Evolutionary conservation across 2,797 vertebrate genomes (phyloP).

Genomic region (Taeniopygia guttata): DNA sequence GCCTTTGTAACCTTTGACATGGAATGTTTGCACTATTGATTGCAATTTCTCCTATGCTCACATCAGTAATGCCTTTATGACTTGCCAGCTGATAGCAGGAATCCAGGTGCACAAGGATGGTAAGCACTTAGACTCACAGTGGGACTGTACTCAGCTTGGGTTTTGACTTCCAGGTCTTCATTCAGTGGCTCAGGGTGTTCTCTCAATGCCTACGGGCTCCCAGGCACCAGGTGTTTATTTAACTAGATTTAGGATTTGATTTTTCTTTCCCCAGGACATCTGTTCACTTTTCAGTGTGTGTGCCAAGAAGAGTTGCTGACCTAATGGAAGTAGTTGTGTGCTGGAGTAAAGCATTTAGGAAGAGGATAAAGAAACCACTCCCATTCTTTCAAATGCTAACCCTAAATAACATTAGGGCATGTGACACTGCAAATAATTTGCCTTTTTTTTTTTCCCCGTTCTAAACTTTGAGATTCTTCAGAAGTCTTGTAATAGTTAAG

Average conservation of each 20-base stretch:
- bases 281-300: background rate
- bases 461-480: background rate
- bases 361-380: background rate
- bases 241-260: background rate
- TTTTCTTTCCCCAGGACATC: background rate
- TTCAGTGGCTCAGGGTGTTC: background rate
- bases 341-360: background rate
- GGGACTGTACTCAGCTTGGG: background rate
- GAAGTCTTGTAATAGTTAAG: background rate
- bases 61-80: background rate
- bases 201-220: background rate
- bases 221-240: background rate
- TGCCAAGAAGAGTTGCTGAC: background rate
- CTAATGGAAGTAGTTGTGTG: background rate
- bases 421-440: background rate
- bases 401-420: background rate
- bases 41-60: fast-evolving
- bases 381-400: background rate
- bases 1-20: too few relatives aligned
- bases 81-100: background rate
- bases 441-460: background rate
- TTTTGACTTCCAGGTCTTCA: background rate
- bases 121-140: background rate
- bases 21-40: background rate
- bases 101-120: background rate